Conservation (phyloP, 2,113 vertebrate genomes). For the Aptenodytes patagonicus region DNA sequence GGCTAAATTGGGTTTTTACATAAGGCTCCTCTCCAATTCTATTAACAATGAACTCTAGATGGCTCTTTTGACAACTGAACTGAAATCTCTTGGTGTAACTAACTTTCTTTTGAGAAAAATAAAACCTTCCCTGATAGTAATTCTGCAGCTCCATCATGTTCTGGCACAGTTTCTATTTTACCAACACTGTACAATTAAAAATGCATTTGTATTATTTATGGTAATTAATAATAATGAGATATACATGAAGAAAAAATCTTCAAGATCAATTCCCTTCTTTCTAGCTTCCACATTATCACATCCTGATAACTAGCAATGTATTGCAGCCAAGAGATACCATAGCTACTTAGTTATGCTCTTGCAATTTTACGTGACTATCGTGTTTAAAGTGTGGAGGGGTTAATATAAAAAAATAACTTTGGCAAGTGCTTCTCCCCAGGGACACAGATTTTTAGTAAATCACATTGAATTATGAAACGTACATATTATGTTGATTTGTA, state of each 20-base stretch:
- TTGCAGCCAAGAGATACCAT: not conserved
- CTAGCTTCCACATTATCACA: not conserved
- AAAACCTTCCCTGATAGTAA: constrained; percentile 19
- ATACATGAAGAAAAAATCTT: constrained; percentile 53
- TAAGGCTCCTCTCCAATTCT: not conserved
- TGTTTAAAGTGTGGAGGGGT: not conserved
- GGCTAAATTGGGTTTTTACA: not conserved
- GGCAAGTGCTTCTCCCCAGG: not conserved
- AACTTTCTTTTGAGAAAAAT: constrained; percentile 37
- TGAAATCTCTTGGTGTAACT: constrained; percentile 22
- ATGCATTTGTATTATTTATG: constrained; percentile 39
- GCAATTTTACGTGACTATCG: not conserved
- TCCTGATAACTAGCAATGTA: not conserved
- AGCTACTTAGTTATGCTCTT: not conserved
- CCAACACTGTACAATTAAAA: constrained; percentile 44
- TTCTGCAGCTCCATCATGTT: not conserved
- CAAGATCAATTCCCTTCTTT: not conserved
- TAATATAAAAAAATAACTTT: not conserved
- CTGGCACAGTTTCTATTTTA: constrained; percentile 48
- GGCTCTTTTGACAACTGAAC: constrained; percentile 61
- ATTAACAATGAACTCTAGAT: constrained; percentile 52
- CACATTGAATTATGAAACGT: not conserved
- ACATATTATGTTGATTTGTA: not conserved
- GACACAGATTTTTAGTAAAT: not conserved
- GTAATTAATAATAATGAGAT: constrained; percentile 59